Base-by-base conservation (phyloP, 2,797 vertebrate species). In the Austrolebias charrua region DNA sequence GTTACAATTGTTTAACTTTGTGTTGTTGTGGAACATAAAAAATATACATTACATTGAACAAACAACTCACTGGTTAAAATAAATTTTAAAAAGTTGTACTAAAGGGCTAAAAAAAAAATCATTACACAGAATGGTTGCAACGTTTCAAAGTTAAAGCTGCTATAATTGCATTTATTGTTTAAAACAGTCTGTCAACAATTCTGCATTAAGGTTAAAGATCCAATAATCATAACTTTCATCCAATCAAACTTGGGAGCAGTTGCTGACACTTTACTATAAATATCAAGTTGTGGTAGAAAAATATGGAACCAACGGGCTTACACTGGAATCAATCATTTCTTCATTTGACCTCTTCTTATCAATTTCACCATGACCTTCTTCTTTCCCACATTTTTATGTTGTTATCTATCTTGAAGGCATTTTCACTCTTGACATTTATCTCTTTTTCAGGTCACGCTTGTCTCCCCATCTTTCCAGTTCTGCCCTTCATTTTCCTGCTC, bases 371-470 rank as follows among this genome's bases (percentile, higher is more conserved):
- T 61, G 45, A 66, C n/a, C 55, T 57, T 57, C 52, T 35, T 42
- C 6, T 53, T 35, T 66, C 58, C 53, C 59, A 31, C 31, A 14
- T 51, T 65, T 63, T 62, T 51, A 12, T 29, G 51, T 65, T 38
- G 10, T 46, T 28, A 62, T 72, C 53, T 18, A 50, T 66, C 60
- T 50, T 60, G 43, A 60, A 60, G 33, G 33, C 35, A 16, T 46
- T 58, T 45, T 54, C 35, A 20, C 11, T 48, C 60, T 51, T 51
- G n/a, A 52, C 70, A 66, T 71, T 59, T 52, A 70, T 71, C 62
- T 50, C 66, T 53, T 55, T 61, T 64, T 70, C 46, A 50, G 20
- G 55, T 72, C 52, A 59, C 35, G 67, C 45, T 29, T 35, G 24
- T 62, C 59, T 63, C 47, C 46, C 40, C n/a, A 29, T 10, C 50